phyloP scores from a whole-genome alignment of 2,113 vertebrate species.

The Falco punctatus region DNA sequence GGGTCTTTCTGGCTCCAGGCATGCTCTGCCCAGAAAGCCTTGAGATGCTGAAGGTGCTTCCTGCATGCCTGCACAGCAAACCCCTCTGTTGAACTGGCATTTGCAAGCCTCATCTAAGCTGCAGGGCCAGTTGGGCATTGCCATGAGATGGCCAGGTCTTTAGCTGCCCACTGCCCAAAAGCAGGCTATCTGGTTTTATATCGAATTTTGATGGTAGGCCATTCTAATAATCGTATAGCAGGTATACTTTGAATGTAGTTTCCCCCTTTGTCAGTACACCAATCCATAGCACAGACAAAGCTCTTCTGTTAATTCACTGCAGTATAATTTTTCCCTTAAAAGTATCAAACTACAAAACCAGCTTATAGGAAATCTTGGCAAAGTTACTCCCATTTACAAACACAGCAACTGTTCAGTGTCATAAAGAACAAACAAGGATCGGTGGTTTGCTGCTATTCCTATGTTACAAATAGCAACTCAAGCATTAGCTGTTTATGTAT shows the following conservation, averaged over 20 bases:
- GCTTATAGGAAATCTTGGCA: neutral
- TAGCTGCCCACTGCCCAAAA: neutral
- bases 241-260: neutral
- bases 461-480: neutral
- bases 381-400: neutral
- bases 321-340: neutral
- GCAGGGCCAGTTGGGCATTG: neutral
- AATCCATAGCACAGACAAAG: neutral
- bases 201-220: neutral
- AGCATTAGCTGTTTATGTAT: neutral
- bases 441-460: neutral
- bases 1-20: neutral
- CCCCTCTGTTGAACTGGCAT: neutral
- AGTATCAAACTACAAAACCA: neutral
- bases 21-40: neutral
- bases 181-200: neutral
- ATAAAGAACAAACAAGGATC: neutral
- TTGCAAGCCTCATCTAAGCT: neutral
- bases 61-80: fast-evolving
- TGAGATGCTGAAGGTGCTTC: neutral
- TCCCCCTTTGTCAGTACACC: neutral
- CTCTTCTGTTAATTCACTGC: neutral
- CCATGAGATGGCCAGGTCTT: neutral
- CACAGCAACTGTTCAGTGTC: neutral
- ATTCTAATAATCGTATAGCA: neutral